A percentile compares a stretch with the other conserved stretches of the same genome.
These are phyloP conservation scores for Melanotaenia trifasciata DNA, from an alignment of 2,797 vertebrate genomes.

Conservation along the genomic window DNA sequence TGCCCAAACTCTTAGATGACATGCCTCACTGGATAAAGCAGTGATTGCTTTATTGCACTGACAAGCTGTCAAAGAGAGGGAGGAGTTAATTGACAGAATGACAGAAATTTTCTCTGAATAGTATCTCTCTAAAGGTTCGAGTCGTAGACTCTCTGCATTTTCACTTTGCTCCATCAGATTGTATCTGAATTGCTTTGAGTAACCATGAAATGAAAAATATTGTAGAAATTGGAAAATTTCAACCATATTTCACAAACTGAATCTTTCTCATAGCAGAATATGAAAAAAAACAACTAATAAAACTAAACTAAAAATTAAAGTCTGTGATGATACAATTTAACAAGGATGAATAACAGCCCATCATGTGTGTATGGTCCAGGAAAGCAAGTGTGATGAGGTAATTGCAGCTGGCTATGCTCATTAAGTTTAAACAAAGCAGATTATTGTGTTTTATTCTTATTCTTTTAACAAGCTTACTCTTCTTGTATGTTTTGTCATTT, in stretches of 20 bases:
- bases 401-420: neutral
- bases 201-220: neutral
- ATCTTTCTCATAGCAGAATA: neutral
- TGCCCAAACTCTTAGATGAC: constrained; percentile 32
- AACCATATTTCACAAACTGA: neutral
- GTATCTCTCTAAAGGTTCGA: constrained; percentile 9
- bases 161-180: constrained; percentile 15
- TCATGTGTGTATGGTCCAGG: neutral
- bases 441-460: neutral
- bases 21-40: constrained; percentile 40
- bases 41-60: constrained; percentile 44
- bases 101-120: constrained; percentile 46
- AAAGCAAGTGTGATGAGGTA: neutral
- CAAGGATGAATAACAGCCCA: neutral
- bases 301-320: neutral
- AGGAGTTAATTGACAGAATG: constrained; percentile 55
- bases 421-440: neutral
- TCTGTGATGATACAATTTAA: neutral
- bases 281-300: neutral
- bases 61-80: constrained; percentile 61
- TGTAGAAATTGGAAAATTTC: constrained; percentile 10
- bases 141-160: constrained; percentile 17
- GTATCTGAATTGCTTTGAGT: constrained; percentile 1
- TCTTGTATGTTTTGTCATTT: neutral
- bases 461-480: neutral